Evolutionary conservation across 2,113 vertebrate genomes (phyloP), one percentile per base, ranked within the genome.

Genomic region (Globicephala melas): DNA sequence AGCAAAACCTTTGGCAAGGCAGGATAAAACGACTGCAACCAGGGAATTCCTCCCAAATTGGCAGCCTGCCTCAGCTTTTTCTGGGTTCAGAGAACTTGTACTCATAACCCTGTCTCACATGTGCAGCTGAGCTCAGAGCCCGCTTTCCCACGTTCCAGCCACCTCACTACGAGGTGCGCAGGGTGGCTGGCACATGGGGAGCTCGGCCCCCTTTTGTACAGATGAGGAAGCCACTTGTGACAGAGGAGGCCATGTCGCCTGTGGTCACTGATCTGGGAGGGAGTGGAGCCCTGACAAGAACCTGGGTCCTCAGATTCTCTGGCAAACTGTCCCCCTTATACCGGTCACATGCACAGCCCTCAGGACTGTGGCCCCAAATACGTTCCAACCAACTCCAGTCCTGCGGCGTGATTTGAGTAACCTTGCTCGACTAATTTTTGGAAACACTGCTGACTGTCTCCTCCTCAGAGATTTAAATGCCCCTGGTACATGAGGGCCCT

Each of bases 71-170:
- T 20, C 31, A 2, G 31, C 47, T 55, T 73, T 70, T 26, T 55
- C 80, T 41, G 33, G 68, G 17, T 0, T 41, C n/a, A 90, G 11
- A 53, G 38, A 7, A 13, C 41, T n/a, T 11, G 58, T 0, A 14
- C 50, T 2, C 13, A 50, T 31, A 8, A 5, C n/a, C 33, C 9
- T 2, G 21, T 13, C 28, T 77, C 1, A 0, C 2, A 2, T 2
- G 20, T 36, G 60, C 9, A 15, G 3, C 84, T 28, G 50, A 63
- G 20, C 5, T 5, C 82, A 44, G 17, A 47, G 70, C 25, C 8
- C 0, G 0, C 4, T 18, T 3, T 9, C 33, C 33, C 21, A 0
- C 0, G 0, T 41, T 31, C 70, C 55, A 31, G 50, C 0, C 8
- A 41, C 36, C 28, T 21, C 38, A 20, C 13, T 21, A 15, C 0